Percentiles rank a stretch among this genome's conserved stretches.
phyloP scores from a whole-genome alignment of 2,113 vertebrate species.

The Silurus asotus region DNA sequence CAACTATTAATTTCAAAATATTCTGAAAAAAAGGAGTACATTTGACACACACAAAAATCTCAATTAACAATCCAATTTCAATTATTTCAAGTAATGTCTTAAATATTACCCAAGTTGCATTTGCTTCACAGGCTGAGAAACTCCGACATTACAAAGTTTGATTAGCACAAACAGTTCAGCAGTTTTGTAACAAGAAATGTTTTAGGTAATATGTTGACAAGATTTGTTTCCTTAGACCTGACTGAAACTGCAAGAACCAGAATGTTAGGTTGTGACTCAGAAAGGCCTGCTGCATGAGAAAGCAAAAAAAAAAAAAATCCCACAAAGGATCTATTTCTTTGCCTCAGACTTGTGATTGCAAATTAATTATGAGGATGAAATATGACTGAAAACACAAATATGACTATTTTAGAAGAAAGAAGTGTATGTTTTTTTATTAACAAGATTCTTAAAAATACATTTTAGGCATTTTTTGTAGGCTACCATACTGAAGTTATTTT shows the following conservation, averaged over 20 bases:
- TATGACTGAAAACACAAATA: not conserved
- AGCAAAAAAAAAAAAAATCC: no score
- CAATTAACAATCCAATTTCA: no score
- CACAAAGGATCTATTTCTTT: not conserved
- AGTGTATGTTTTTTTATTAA: not conserved
- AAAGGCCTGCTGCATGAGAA: not conserved
- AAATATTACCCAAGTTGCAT: not conserved
- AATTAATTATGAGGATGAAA: not conserved
- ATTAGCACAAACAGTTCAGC: not conserved
- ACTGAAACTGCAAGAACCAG: not conserved
- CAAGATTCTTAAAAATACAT: not conserved
- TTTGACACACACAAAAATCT: not conserved
- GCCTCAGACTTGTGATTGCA: not conserved
- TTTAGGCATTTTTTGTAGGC: not conserved
- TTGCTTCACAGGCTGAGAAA: not conserved
- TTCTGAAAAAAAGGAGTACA: not conserved
- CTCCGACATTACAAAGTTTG: not conserved
- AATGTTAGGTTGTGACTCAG: not conserved
- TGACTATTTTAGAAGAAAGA: not conserved
- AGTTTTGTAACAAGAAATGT: not conserved
- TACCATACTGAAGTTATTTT: not conserved
- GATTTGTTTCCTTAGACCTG: no score
- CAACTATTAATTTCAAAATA: not conserved
- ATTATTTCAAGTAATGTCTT: not conserved
- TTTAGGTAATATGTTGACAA: not conserved